Conservation (phyloP, 2,113 vertebrate genomes). For the Potamarius usumacintae region DNA sequence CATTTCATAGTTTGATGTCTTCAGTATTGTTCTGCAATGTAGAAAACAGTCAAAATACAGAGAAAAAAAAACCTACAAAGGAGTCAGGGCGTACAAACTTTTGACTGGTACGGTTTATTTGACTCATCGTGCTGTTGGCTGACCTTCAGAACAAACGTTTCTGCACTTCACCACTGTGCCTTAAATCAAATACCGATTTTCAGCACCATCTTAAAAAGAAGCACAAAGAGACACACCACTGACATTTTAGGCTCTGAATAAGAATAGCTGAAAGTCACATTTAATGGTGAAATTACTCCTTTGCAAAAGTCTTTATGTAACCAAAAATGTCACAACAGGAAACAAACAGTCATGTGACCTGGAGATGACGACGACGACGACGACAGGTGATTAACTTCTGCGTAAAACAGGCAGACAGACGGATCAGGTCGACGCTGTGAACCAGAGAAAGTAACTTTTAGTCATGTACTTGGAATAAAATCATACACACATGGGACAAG, state of each 20-base stretch:
- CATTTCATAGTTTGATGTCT: too few species aligned
- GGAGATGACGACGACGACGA: too few species aligned
- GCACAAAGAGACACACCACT: neutral
- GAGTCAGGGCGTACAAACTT: too few species aligned
- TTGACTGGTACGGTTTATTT: neutral
- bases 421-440: neutral
- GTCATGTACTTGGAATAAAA: neutral
- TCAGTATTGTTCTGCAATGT: too few species aligned
- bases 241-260: neutral
- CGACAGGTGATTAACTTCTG: neutral
- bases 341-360: neutral
- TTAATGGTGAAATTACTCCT: neutral
- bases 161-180: neutral
- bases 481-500: neutral
- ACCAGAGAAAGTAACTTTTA: neutral
- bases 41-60: too few species aligned
- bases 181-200: neutral
- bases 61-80: too few species aligned
- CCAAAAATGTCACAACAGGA: too few species aligned
- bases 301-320: too few species aligned
- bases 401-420: neutral
- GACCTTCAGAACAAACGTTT: neutral
- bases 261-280: neutral
- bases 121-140: neutral
- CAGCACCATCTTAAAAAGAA: neutral